Conservation (phyloP, 2,797 vertebrate genomes). For the Eleutherodactylus coqui region DNA sequence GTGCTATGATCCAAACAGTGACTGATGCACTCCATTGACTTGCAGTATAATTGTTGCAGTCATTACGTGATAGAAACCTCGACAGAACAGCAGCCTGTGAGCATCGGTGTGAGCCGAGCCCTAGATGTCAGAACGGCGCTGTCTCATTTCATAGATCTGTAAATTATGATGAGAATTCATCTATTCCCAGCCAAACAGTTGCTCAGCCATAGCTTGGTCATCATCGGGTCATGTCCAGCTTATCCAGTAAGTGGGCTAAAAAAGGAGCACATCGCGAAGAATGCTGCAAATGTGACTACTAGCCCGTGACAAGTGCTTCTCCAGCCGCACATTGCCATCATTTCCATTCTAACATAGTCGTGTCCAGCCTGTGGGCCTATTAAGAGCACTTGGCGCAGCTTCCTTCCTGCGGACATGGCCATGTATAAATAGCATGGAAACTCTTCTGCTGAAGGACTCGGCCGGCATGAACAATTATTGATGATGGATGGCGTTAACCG, state of each 20-base stretch:
- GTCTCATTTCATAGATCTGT: background rate
- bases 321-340: background rate
- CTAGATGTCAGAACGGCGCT: background rate
- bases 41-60: too few relatives aligned
- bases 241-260: background rate
- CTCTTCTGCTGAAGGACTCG: background rate
- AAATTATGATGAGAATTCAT: conserved; percentile 2
- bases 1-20: too few relatives aligned
- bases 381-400: background rate
- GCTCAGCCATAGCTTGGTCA: background rate
- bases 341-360: background rate
- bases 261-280: background rate
- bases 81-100: too few relatives aligned
- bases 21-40: too few relatives aligned
- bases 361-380: background rate
- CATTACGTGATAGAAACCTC: too few relatives aligned
- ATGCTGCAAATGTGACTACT: conserved; percentile 3
- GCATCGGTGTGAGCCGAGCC: too few relatives aligned
- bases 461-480: background rate
- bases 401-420: background rate
- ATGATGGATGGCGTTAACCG: too few relatives aligned
- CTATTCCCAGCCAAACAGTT: background rate
- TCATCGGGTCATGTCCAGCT: background rate
- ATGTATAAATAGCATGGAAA: conserved; percentile 10
- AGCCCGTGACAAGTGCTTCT: background rate